phyloP scores from a whole-genome alignment of 2,888 invertebrate species.

The Acleris holmiana region DNA sequence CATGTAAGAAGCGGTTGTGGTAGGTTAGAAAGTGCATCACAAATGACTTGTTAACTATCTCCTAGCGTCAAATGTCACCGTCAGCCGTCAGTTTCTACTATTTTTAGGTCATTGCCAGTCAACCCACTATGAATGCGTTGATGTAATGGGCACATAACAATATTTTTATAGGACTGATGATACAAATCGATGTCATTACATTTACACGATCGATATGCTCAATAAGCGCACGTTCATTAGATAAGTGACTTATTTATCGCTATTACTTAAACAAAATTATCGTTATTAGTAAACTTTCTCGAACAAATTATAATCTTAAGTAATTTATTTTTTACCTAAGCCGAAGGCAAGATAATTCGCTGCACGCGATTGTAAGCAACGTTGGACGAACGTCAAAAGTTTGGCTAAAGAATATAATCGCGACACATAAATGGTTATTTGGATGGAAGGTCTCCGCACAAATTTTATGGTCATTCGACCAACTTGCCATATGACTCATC shows the following conservation, averaged over 20 bases:
- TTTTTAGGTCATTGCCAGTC: slow-evolving; percentile 27
- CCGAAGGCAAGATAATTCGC: too few species aligned
- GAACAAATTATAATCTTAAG: not conserved
- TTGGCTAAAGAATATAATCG: too few species aligned
- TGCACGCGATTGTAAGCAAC: too few species aligned
- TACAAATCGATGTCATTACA: not conserved
- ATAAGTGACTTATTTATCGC: slow-evolving; percentile 23
- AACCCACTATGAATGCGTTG: not conserved
- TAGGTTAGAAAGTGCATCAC: slow-evolving; percentile 30
- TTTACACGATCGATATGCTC: slow-evolving; percentile 8
- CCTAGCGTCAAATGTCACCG: slow-evolving; percentile 22
- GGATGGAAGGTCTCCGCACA: too few species aligned
- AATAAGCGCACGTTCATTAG: slow-evolving; percentile 15
- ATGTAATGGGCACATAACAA: not conserved
- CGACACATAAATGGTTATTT: too few species aligned
- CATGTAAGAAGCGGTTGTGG: slow-evolving; percentile 28
- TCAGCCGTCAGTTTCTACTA: slow-evolving; percentile 24
- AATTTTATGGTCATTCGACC: too few species aligned
- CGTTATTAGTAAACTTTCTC: slow-evolving; percentile 23
- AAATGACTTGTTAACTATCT: slow-evolving; percentile 17
- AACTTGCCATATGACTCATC: too few species aligned
- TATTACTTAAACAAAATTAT: slow-evolving; percentile 19
- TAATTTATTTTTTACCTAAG: too few species aligned
- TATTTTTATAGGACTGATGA: slow-evolving; percentile 1
- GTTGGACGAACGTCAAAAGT: too few species aligned